Evolutionary conservation across 2,888 invertebrate genomes (phyloP).

Genomic region (Lissonota sp.): DNA sequence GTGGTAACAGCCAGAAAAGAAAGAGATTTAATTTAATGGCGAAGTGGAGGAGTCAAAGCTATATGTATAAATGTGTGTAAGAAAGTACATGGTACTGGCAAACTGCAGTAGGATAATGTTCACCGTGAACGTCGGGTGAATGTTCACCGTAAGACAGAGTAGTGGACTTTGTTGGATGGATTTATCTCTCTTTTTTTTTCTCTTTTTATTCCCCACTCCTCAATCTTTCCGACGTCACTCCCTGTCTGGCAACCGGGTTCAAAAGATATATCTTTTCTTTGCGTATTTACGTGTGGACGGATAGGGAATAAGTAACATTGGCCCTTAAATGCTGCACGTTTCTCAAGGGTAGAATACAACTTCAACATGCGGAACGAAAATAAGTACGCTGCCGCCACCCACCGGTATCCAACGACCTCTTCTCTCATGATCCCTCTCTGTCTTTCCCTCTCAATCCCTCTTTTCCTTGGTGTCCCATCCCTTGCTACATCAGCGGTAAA

Average conservation of each 20-base stretch:
- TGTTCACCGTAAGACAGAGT: constrained; percentile 20
- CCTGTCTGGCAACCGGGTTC: constrained; percentile 6
- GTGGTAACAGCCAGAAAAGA: constrained; percentile 49
- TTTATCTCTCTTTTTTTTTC: constrained; percentile 24
- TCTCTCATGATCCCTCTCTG: neutral
- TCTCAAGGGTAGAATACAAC: constrained; percentile 31
- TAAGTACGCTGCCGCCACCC: constrained; percentile 4
- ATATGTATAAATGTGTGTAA: neutral
- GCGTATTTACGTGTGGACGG: neutral
- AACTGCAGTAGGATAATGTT: constrained; percentile 17
- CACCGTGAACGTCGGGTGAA: neutral
- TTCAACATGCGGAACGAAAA: constrained; percentile 20
- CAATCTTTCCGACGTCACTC: constrained; percentile 13
- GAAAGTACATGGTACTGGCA: constrained; percentile 11
- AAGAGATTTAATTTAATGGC: constrained; percentile 69
- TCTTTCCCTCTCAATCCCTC: neutral
- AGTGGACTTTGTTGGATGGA: constrained; percentile 27
- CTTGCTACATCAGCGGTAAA: constrained; percentile 13
- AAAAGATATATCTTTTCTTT: constrained; percentile 25
- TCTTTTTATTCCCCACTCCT: neutral
- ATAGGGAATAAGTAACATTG: constrained; percentile 42
- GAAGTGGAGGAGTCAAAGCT: constrained; percentile 34
- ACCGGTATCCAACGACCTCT: neutral
- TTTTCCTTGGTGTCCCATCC: neutral
- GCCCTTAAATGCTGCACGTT: constrained; percentile 25